These are phyloP conservation scores for Hypocryptadius cinnamomeus DNA, from an alignment of 2,113 vertebrate species.

Conservation along the genomic window DNA sequence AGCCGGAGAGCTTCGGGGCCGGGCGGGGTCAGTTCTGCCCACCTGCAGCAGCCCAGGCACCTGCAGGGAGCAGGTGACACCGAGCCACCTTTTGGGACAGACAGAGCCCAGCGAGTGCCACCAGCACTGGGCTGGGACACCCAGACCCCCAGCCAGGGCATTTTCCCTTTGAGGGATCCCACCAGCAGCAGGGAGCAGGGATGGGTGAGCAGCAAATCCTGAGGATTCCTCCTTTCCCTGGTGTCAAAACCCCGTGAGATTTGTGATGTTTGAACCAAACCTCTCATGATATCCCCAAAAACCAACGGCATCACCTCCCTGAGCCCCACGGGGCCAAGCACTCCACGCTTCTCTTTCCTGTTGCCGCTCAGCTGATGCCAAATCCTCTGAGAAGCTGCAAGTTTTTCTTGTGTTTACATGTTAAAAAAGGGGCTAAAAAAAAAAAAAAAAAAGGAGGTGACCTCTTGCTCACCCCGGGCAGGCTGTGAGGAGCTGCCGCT, in stretches of 20 bases:
- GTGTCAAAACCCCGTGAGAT: neutral
- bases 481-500: conserved; percentile 66
- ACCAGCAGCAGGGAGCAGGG: fast-evolving
- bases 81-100: fast-evolving
- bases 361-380: conserved; percentile 35
- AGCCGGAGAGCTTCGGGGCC: neutral
- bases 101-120: neutral
- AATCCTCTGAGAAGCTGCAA: conserved; percentile 47
- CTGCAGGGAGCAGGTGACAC: neutral
- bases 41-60: neutral
- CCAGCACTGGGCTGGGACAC: fast-evolving
- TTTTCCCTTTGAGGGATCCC: fast-evolving
- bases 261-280: neutral
- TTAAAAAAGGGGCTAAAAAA: conserved; percentile 30
- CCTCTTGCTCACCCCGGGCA: conserved; percentile 66
- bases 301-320: fast-evolving
- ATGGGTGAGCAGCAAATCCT: fast-evolving
- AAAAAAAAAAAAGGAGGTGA: conserved; percentile 9
- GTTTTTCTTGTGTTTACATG: conserved; percentile 65
- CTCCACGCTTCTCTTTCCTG: neutral
- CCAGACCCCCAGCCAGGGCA: neutral
- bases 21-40: neutral
- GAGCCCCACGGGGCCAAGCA: neutral
- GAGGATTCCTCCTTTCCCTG: fast-evolving
- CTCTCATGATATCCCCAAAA: neutral